Evolutionary conservation across 2,888 invertebrate species (phyloP).

Genomic region (Onchidella celtica): DNA sequence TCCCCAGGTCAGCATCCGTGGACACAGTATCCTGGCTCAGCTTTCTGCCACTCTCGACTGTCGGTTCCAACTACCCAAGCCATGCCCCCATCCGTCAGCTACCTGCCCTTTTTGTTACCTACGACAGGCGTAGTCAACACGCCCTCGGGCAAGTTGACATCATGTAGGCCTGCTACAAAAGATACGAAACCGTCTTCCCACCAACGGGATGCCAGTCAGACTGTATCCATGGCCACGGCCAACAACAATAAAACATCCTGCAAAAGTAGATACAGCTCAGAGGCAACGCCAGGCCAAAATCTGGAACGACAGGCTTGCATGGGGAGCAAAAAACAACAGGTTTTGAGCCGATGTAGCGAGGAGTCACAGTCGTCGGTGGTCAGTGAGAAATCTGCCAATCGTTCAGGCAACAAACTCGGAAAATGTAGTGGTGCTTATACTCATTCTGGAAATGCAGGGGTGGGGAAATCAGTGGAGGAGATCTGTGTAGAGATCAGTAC

Average conservation of each 20-base stretch:
- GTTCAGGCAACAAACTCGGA: not conserved
- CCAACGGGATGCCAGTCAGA: not conserved
- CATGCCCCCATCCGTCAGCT: not conserved
- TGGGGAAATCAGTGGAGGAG: slow-evolving; percentile 32
- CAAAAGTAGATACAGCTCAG: not conserved
- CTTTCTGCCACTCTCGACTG: not conserved
- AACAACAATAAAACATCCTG: not conserved
- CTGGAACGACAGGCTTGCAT: not conserved
- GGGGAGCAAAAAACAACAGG: not conserved
- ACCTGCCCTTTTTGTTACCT: not conserved
- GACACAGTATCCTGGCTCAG: not conserved
- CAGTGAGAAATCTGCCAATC: not conserved
- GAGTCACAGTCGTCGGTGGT: not conserved
- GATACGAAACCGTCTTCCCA: not conserved
- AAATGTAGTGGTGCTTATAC: not conserved
- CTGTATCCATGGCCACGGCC: not conserved
- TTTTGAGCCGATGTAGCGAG: not conserved
- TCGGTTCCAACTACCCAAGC: not conserved
- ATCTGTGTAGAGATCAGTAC: slow-evolving; percentile 50
- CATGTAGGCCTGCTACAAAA: not conserved
- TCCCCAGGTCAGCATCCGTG: not conserved
- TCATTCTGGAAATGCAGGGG: not conserved
- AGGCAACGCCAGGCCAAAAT: not conserved
- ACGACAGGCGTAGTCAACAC: not conserved
- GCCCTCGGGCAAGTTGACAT: not conserved